A percentile compares a stretch with the other conserved stretches of the same genome.
Conservation (phyloP, 2,113 vertebrate species). For the Ictalurus furcatus region DNA sequence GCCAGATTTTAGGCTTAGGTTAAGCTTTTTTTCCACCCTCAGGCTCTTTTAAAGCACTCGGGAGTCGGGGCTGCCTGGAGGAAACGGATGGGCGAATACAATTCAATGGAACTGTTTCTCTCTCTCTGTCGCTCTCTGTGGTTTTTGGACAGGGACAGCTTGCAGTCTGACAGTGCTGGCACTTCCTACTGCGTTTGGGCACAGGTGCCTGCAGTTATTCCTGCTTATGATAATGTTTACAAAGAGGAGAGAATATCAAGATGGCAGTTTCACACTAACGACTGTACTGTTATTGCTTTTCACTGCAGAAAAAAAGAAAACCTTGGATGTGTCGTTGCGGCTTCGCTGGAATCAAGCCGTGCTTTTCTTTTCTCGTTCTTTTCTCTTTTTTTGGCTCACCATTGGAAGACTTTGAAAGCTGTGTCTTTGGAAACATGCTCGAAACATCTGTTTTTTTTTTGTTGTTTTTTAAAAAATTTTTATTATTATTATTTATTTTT, state of each 20-base stretch:
- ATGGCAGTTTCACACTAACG: constrained; percentile 30
- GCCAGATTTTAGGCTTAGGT: constrained; percentile 67
- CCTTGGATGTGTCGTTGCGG: not conserved
- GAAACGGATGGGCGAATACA: not conserved
- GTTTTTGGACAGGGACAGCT: constrained; percentile 19
- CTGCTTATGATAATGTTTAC: constrained; percentile 32
- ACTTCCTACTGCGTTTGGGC: not conserved
- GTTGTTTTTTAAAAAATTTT: too few species aligned
- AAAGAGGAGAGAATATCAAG: constrained; percentile 27
- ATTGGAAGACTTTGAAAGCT: not conserved
- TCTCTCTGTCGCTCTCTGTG: not conserved
- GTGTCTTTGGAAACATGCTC: constrained; percentile 13
- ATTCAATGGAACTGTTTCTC: not conserved
- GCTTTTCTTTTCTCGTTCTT: not conserved
- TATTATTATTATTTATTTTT: not conserved
- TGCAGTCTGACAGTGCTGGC: constrained; percentile 26
- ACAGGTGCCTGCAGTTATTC: constrained; percentile 5
- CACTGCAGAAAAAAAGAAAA: not conserved
- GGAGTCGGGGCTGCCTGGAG: constrained; percentile 17
- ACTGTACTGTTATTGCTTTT: constrained; percentile 18
- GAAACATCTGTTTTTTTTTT: not conserved
- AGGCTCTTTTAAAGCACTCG: constrained; percentile 5
- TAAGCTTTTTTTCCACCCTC: constrained; percentile 36
- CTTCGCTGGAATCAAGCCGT: not conserved
- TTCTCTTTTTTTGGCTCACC: not conserved